Evolutionary conservation across 2,797 vertebrate genomes (phyloP), one percentile per base, ranked within the genome.

Genomic region (Hafferia zeledoni): DNA sequence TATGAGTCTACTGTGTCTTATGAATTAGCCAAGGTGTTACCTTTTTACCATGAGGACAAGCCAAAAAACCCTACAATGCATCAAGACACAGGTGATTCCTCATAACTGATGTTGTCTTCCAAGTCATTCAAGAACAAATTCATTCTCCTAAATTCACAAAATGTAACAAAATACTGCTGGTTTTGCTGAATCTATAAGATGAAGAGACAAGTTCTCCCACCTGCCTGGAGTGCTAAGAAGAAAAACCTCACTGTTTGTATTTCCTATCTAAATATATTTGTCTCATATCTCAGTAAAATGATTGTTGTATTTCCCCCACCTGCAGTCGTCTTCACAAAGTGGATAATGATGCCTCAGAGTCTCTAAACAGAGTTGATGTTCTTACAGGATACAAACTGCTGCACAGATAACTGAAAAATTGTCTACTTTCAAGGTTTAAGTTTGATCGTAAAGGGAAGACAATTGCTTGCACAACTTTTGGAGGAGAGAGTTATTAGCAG

Each of bases 401-500:
- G 31, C 47, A 44, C 7, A 61, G 39, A 65, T 33, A 86, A 71
- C 44, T 77, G 53, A 87, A 87, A 95, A 44, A 81, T 39, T 44
- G 35, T 71, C 57, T 91, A 7, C 56, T 68, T 78, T 55, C 69
- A 64, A 59, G 25, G 35, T 65, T 83, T 81, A 71, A 24, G 37
- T 83, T 78, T 79, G 28, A n/a, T 88, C 47, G 50, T 63, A 79
- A 94, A 61, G 39, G 24, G 77, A 83, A 78, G 30, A 43, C 18
- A 68, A 50, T n/a, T 86, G 27, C 46, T 93, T 86, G 50, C 19
- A 69, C 20, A 79, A 91, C 23, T 47, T 79, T 83, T 90, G 68
- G 25, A 94, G 75, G 46, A 89, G 17, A 86, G 91, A 86, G 56
- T 92, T 84, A 82, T 88, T 72, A 84, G 20, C 31, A 83, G 71